phyloP scores from a whole-genome alignment of 2,888 invertebrate species.

The Pinctada fucata region DNA sequence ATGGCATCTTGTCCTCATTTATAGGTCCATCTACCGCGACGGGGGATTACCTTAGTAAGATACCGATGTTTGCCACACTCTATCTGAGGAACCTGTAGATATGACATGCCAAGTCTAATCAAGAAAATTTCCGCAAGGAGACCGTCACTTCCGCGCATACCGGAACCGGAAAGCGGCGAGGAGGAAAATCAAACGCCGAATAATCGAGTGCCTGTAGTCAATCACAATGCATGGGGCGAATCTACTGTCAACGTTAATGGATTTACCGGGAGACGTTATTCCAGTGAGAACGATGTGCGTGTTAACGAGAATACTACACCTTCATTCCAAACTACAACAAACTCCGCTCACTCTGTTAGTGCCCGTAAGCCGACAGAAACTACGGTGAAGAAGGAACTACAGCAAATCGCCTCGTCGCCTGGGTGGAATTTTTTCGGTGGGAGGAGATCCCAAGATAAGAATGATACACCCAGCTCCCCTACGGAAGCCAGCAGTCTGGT shows the following conservation, averaged over 20 bases:
- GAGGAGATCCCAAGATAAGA: background rate
- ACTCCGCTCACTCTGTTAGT: background rate
- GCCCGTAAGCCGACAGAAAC: background rate
- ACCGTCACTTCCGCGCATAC: slow-evolving; percentile 20
- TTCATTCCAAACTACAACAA: background rate
- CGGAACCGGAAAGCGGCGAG: slow-evolving; percentile 10
- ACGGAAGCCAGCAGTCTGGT: too few species aligned
- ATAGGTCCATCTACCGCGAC: too few species aligned
- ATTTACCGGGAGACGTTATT: background rate
- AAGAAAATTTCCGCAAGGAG: slow-evolving; percentile 28
- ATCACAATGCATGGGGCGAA: slow-evolving; percentile 27
- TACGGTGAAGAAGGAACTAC: background rate
- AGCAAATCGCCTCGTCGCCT: background rate
- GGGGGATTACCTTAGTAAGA: too few species aligned
- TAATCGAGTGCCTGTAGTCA: background rate
- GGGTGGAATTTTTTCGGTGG: slow-evolving; percentile 20
- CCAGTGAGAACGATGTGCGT: background rate
- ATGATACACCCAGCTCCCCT: background rate
- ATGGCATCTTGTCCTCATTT: too few species aligned
- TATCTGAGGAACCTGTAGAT: too few species aligned
- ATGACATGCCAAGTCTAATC: slow-evolving; percentile 39
- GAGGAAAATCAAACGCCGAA: slow-evolving; percentile 8
- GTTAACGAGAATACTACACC: background rate
- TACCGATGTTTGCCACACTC: too few species aligned
- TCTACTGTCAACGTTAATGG: background rate